Base-by-base conservation (phyloP, 2,888 invertebrate species). In the Palloptera scutellata region DNA sequence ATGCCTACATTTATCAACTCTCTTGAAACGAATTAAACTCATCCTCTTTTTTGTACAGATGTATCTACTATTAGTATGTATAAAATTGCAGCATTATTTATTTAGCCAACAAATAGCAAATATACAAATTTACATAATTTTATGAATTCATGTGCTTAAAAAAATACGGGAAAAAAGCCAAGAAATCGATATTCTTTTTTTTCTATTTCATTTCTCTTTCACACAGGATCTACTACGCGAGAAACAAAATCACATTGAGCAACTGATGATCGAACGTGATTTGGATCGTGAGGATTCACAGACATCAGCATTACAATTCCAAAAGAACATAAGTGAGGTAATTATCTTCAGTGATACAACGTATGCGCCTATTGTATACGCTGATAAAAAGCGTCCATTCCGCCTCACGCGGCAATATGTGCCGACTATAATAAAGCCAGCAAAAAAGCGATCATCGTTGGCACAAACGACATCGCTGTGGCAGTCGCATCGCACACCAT, bases 181-280 rank as follows among this genome's bases (percentile, higher is more conserved):
- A 62, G 15, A 51, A 19, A 13, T 13, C 12, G 2, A 48, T 48
- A n/a, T 48, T 13, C 51, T 48, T 48, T 48, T 48, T 48, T 48
- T 48, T 48, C 6, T 48, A 48, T 48, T 8, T 48, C 15, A 48
- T 48, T 48, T 48, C 30, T 30, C 30, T 30, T 30, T 30, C 30
- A 30, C 30, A 48, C 43, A 97, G 96, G 96, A 96, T 84, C 88
- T 94, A 43, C 86, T 98, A 68, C 91, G 93, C 81, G 97, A 98
- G 85, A 98, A 97, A 83, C 95, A 97, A 80, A 92, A 93, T 74
- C 97, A 98, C 81, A 91, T 98, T 79, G 96, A 97, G 81, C 92
- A 95, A 78, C 87, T 98, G 76, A 89, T 97, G 84, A 91, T 92
- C 71, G 98, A 98, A 83, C 87, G 96, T 62, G 97, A 98, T 79